Evolutionary conservation across 1,140 invertebrate species (phyloP).

Genomic region (Euwallacea fornicatus): DNA sequence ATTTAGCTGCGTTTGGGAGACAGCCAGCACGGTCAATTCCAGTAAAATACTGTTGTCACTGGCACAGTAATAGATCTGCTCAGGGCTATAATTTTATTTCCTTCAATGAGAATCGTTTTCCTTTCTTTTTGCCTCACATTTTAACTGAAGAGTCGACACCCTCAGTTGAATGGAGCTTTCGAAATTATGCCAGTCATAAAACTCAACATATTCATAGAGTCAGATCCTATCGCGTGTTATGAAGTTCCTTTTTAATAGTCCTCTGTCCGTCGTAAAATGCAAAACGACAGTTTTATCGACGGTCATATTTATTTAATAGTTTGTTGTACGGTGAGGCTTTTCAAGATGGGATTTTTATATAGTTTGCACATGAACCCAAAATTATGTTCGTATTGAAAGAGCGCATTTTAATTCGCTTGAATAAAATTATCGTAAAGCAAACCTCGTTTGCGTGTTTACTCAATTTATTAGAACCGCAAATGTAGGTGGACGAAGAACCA

Average conservation of each 20-base stretch:
- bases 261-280: neutral
- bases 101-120: neutral
- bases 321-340: neutral
- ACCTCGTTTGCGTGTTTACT: neutral
- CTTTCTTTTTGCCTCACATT: neutral
- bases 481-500: neutral
- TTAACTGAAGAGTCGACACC: neutral
- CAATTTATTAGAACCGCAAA: neutral
- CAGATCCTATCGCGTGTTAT: conserved; percentile 1
- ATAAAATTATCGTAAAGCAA: neutral
- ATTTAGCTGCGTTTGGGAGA: conserved; percentile 29
- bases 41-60: conserved; percentile 29
- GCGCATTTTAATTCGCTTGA: neutral
- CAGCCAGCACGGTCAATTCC: conserved; percentile 24
- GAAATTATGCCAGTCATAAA: conserved; percentile 2
- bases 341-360: neutral
- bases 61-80: conserved; percentile 30
- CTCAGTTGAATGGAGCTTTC: neutral
- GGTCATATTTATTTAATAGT: conserved; percentile 11
- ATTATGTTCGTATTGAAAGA: neutral
- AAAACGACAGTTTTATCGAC: conserved; percentile 5
- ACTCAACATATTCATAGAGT: conserved; percentile 1
- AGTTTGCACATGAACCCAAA: neutral
- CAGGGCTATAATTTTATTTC: conserved; percentile 25
- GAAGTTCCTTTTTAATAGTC: conserved; percentile 11